These are phyloP conservation scores for Oscarella lobularis DNA, from an alignment of 37 sponge, comb jelly and placozoan genomes.

Conservation along the genomic window DNA sequence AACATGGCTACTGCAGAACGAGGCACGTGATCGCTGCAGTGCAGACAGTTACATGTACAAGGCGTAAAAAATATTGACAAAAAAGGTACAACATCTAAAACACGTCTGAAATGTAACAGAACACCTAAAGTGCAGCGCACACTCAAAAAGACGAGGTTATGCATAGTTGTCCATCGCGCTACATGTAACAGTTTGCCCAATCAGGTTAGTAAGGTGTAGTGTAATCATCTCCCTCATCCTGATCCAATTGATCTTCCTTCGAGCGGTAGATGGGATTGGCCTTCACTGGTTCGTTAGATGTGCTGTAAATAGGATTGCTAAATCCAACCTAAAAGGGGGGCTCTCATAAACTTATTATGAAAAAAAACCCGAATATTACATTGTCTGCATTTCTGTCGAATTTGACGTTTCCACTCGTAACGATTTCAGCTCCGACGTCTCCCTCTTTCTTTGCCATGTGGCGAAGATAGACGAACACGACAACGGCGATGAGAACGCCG, in stretches of 20 bases:
- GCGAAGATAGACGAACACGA: neutral
- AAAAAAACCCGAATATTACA: too few species aligned
- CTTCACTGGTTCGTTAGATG: neutral
- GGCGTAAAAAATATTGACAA: too few species aligned
- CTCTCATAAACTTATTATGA: too few species aligned
- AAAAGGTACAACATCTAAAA: too few species aligned
- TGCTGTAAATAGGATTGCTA: neutral
- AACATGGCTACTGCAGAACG: too few species aligned
- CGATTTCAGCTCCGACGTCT: neutral
- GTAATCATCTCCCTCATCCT: neutral
- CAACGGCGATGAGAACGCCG: neutral
- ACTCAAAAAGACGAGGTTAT: too few species aligned
- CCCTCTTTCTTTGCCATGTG: neutral
- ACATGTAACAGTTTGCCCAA: neutral
- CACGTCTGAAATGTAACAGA: too few species aligned
- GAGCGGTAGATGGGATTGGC: constrained; percentile 2
- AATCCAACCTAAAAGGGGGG: too few species aligned
- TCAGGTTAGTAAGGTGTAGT: neutral
- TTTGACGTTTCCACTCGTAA: neutral
- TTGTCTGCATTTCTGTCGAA: neutral
- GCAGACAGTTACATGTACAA: too few species aligned
- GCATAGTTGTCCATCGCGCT: too few species aligned
- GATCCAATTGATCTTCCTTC: neutral
- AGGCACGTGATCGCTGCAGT: too few species aligned
- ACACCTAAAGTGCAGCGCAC: too few species aligned